A percentile compares a stretch with the other conserved stretches of the same genome.
phyloP scores from a whole-genome alignment of 2,113 vertebrate species.

The Thryonomys swinderianus region DNA sequence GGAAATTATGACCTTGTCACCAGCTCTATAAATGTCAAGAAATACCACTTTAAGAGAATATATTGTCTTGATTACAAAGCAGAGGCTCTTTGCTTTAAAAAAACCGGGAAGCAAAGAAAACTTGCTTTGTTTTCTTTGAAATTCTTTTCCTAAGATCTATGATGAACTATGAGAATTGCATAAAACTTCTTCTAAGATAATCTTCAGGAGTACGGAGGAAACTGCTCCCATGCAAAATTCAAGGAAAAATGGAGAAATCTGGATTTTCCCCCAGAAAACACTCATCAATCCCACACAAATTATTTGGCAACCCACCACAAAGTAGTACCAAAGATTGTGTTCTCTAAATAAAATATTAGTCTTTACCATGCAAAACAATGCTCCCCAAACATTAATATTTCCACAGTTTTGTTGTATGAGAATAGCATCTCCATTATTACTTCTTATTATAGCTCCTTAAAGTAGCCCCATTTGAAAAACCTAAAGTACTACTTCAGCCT shows the following conservation, averaged over 20 bases:
- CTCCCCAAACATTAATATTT: not conserved
- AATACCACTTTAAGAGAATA: slow-evolving; percentile 85
- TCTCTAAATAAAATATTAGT: not conserved
- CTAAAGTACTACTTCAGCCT: not conserved
- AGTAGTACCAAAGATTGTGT: not conserved
- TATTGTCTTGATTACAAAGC: slow-evolving; percentile 86
- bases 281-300: not conserved
- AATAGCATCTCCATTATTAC: not conserved
- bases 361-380: not conserved
- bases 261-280: not conserved
- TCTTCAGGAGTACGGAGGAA: not conserved
- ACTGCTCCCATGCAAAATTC: not conserved
- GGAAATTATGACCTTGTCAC: slow-evolving; percentile 87
- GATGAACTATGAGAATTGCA: not conserved
- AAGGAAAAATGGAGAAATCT: not conserved
- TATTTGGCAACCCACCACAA: not conserved
- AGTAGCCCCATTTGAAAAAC: not conserved
- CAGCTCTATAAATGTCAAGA: slow-evolving; percentile 85
- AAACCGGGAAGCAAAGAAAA: not conserved
- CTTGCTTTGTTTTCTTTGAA: slow-evolving; percentile 63
- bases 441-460: slow-evolving; percentile 5
- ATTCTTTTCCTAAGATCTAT: slow-evolving; percentile 45
- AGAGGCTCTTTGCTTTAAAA: slow-evolving; percentile 47
- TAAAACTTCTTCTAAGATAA: slow-evolving; percentile 23
- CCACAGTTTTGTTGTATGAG: not conserved